Conservation (phyloP, 2,888 invertebrate species). For the Epirrita christyi region DNA sequence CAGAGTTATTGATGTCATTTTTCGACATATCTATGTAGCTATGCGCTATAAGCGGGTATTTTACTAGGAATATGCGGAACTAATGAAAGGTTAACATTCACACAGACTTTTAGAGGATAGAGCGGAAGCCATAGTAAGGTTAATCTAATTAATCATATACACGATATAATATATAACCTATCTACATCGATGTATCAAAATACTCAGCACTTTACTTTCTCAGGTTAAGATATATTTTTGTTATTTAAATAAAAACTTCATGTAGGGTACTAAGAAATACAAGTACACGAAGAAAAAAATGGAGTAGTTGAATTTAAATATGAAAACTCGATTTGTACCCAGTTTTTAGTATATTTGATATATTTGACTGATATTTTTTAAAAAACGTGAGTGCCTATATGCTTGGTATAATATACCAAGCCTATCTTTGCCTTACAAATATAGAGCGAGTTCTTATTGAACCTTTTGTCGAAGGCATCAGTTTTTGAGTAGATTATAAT, state of each 20-base stretch:
- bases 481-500: constrained; percentile 3
- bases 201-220: constrained; percentile 8
- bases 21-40: constrained; percentile 53
- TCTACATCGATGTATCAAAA: constrained; percentile 11
- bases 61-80: constrained; percentile 33
- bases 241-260: too few species aligned
- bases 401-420: too few species aligned
- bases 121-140: constrained; percentile 69
- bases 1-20: constrained; percentile 47
- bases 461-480: background rate
- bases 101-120: constrained; percentile 35
- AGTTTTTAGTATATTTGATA: too few species aligned
- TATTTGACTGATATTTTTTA: too few species aligned
- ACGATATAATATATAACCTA: constrained; percentile 9
- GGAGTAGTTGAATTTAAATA: too few species aligned
- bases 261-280: too few species aligned
- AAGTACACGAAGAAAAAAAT: too few species aligned
- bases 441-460: too few species aligned
- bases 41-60: constrained; percentile 27
- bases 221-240: background rate
- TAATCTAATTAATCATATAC: constrained; percentile 77
- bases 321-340: too few species aligned
- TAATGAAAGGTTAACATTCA: constrained; percentile 41
- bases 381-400: too few species aligned
- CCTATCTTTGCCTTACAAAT: too few species aligned